A percentile compares a stretch with the other conserved stretches of the same genome.
phyloP scores from a whole-genome alignment of 1,140 invertebrate species.

The Ladona fulva region DNA sequence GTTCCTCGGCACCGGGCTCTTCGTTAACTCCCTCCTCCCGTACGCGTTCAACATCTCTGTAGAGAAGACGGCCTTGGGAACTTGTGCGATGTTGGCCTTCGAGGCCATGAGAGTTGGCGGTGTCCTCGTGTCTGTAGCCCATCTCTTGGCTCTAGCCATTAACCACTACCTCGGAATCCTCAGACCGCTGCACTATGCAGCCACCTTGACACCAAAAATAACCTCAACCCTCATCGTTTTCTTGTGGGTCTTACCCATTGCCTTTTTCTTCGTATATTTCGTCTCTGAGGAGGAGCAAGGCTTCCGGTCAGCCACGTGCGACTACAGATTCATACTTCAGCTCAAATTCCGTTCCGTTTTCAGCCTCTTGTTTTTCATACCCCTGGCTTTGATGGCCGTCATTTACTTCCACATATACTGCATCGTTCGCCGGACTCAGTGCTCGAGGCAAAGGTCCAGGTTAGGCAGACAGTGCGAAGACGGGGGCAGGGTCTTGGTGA shows the following conservation, averaged over 20 bases:
- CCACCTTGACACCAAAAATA: conserved; percentile 42
- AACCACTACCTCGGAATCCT: conserved; percentile 59
- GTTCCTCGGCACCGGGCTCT: conserved; percentile 39
- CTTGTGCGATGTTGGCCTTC: conserved; percentile 34
- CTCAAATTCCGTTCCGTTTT: conserved; percentile 41
- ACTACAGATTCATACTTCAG: conserved; percentile 36
- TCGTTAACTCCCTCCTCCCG: conserved; percentile 44
- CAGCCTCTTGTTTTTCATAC: conserved; percentile 38
- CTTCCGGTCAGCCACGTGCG: conserved; percentile 32
- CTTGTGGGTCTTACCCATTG: conserved; percentile 45
- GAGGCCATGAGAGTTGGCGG: conserved; percentile 45
- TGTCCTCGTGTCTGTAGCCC: conserved; percentile 50
- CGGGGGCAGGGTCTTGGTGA: background rate
- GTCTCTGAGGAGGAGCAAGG: conserved; percentile 36
- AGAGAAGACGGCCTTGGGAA: background rate
- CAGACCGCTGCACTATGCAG: conserved; percentile 50
- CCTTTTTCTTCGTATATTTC: conserved; percentile 44
- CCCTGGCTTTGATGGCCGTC: conserved; percentile 45
- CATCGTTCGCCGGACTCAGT: conserved; percentile 44
- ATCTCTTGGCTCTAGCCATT: conserved; percentile 53
- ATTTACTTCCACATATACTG: conserved; percentile 51
- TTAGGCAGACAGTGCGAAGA: background rate
- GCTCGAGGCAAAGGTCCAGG: conserved; percentile 35
- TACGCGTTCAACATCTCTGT: conserved; percentile 15
- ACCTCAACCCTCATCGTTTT: conserved; percentile 37